Evolutionary conservation across 2,113 vertebrate species (phyloP), one percentile per base, ranked within the genome.

Genomic region (Seriola aureovittata): DNA sequence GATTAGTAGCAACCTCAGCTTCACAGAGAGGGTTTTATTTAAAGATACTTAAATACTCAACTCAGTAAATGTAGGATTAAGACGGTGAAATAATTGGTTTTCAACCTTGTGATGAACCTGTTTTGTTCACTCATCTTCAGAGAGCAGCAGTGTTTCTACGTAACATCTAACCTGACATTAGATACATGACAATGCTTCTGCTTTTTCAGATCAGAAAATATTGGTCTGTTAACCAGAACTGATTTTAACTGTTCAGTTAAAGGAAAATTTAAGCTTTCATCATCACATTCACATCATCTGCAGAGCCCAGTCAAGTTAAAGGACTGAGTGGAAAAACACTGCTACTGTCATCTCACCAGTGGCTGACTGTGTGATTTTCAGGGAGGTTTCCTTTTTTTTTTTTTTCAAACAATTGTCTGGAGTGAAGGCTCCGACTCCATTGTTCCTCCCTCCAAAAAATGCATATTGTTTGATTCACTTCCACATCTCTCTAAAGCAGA

Each of bases 401-500:
- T 57, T 48, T 21, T 59, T 65, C 21, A 2, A 60, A 48, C 52
- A 60, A 73, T 70, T 36, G 23, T 80, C 29, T 78, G 16, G 59
- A 52, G 52, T 62, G 5, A 19, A 57, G 36, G 25, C 29, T 29
- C n/a, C 59, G 14, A 32, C 42, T 46, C n/a, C n/a, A 60, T 88
- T 88, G 77, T 81, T 21, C 66, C n/a, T 44, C 32, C 12, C 44
- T 13, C 23, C 19, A 67, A 66, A 76, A 79, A 72, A 72, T 55
- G 44, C 21, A 52, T 13, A 63, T 65, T 52, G 64, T 79, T 67
- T 75, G 14, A 70, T 76, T 78, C 80, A 38, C 50, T 78, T 88
- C 50, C 73, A 69, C 74, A 73, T 80, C 60, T 14, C 42, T 79
- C 52, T 42, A 42, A 44, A 78, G 84, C 70, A 64, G 78, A 77